These are phyloP conservation scores for Stomatorhinus ivindoensis DNA, from an alignment of 2,113 vertebrate species.

Conservation along the genomic window DNA sequence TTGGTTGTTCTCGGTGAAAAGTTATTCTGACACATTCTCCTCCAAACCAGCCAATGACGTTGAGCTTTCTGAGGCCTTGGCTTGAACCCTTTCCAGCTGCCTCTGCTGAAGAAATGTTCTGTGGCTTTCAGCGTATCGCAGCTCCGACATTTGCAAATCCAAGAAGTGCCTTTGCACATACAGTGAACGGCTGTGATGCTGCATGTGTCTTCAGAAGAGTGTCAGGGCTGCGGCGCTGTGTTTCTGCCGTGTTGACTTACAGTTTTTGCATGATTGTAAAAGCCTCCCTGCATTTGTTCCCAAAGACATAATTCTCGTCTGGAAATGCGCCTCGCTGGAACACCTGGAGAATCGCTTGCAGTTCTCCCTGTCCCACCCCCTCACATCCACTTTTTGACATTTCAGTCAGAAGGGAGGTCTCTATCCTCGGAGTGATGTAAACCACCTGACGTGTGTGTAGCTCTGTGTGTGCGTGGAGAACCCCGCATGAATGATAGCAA, in stretches of 20 bases:
- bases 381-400: background rate
- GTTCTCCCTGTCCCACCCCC: background rate
- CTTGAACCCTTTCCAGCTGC: background rate
- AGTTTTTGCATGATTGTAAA: background rate
- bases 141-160: background rate
- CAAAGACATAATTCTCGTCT: background rate
- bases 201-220: background rate
- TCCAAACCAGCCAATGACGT: background rate
- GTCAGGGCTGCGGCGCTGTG: background rate
- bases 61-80: background rate
- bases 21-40: background rate
- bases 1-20: background rate
- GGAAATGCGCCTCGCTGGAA: background rate
- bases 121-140: background rate
- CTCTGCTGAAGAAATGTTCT: background rate
- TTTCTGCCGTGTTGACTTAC: background rate
- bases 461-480: background rate
- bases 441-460: background rate
- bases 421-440: background rate
- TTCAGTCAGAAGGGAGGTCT: background rate
- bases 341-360: slow-evolving; percentile 19
- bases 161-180: background rate
- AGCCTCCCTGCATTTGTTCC: background rate
- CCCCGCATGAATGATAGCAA: background rate
- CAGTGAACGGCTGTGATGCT: background rate